These are phyloP conservation scores for Gastrophysa polygoni DNA, from an alignment of 2,888 invertebrate species.

Conservation along the genomic window DNA sequence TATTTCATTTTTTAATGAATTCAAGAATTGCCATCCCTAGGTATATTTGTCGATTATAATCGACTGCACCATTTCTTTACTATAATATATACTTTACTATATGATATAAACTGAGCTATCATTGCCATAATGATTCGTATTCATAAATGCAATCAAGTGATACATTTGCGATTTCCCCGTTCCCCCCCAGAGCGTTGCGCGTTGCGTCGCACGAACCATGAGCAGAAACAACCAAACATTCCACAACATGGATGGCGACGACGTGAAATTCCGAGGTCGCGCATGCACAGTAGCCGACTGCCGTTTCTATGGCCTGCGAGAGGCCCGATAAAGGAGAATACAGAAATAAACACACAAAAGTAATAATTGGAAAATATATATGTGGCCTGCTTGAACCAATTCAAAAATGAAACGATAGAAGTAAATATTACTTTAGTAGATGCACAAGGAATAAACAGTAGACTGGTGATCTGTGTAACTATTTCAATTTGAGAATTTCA, in stretches of 20 bases:
- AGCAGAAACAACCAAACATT: conserved; percentile 18
- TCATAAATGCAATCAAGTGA: not conserved
- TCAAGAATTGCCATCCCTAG: too few relatives aligned
- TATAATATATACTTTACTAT: too few relatives aligned
- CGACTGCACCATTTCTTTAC: too few relatives aligned
- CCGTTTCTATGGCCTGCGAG: conserved; percentile 38
- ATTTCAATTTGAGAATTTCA: not conserved
- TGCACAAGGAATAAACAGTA: not conserved
- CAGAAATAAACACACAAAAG: conserved; percentile 16
- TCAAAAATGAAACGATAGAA: not conserved
- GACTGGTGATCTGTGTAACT: not conserved
- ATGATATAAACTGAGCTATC: not conserved
- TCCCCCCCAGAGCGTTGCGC: not conserved
- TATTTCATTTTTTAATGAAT: too few relatives aligned
- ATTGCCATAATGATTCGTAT: not conserved
- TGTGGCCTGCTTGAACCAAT: not conserved
- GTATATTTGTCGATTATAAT: too few relatives aligned
- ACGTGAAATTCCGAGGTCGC: conserved; percentile 53
- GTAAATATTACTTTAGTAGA: too few relatives aligned
- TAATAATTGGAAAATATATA: not conserved
- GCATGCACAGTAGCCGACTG: conserved; percentile 44
- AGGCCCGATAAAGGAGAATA: conserved; percentile 56
- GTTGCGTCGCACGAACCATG: not conserved
- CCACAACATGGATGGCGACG: conserved; percentile 29
- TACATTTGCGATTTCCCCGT: not conserved